Percentiles rank a stretch among this genome's conserved stretches.
These are phyloP conservation scores for Mastigias papua DNA, from an alignment of 30 jellyfish, hydroid and myxozoan species.

Conservation along the genomic window DNA sequence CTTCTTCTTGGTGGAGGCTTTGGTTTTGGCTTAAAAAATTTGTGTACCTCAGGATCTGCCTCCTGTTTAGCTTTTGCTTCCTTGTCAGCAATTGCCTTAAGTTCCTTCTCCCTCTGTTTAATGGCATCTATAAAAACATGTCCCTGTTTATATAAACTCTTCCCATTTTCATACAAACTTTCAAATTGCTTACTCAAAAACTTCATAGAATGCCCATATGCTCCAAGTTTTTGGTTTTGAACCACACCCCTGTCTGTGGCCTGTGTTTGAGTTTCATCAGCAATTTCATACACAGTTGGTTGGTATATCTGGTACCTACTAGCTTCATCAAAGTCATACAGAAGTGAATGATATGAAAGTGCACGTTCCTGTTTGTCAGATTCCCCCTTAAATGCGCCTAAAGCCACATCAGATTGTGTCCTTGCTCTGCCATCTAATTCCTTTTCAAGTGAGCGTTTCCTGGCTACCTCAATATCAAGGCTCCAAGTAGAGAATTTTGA, in stretches of 20 bases:
- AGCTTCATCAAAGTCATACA: conserved; percentile 90
- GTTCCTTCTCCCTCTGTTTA: conserved; percentile 67
- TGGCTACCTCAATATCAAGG: conserved; percentile 56
- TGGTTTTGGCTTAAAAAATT: conserved; percentile 62
- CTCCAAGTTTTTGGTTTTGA: conserved; percentile 12
- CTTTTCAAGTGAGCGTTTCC: conserved; percentile 48
- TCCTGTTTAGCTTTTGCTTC: conserved; percentile 53
- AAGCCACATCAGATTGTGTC: conserved; percentile 55
- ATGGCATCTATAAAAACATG: conserved; percentile 54
- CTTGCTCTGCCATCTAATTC: conserved; percentile 49
- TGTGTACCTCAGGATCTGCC: conserved; percentile 33
- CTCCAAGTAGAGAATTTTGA: conserved; percentile 80
- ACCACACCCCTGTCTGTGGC: conserved; percentile 10
- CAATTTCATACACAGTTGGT: conserved; percentile 94
- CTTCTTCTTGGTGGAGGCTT: conserved; percentile 61
- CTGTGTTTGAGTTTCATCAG: conserved; percentile 40
- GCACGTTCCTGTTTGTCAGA: conserved; percentile 54
- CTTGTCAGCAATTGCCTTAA: conserved; percentile 70
- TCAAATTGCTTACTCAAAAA: conserved; percentile 65
- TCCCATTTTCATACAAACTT: conserved; percentile 64
- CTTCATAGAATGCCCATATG: conserved; percentile 60
- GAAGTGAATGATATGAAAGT: conserved; percentile 83
- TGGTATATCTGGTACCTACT: conserved; percentile 88
- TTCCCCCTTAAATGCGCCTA: conserved; percentile 16
- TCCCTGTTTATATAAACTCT: conserved; percentile 45